Evolutionary conservation across 2,888 invertebrate genomes (phyloP), one percentile per base, ranked within the genome.

Genomic region (Allolobophora icterica): DNA sequence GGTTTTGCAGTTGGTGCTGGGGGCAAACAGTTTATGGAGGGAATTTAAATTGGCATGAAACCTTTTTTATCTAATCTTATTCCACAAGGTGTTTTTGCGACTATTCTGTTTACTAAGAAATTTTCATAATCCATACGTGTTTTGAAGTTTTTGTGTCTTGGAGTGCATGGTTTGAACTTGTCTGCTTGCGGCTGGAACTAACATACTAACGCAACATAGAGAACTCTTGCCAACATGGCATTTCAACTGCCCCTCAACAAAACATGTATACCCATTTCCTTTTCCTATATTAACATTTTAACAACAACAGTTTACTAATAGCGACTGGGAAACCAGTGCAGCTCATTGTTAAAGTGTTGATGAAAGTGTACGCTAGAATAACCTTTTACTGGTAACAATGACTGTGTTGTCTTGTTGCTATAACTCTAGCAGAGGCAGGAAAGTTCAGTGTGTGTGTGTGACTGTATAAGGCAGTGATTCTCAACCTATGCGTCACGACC

Each of bases 51-150:
- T n/a, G 13, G 71, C 71, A n/a, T 71, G 71, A 71, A 58, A 71
- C 8, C 30, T n/a, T 30, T 71, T 71, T 71, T 24, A n/a, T 71
- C 71, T 71, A 71, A 71, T 71, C 17, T 58, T 58, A 30, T n/a
- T n/a, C 71, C 52, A 52, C 6, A 6, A 71, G 71, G 71, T 71
- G 71, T 71, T 71, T 71, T n/a, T 71, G 30, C n/a, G 71, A 71
- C 71, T 71, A n/a, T 13, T 71, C 13, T 30, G 71, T 71, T 71
- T n/a, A n/a, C 17, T 30, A 71, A 71, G 71, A 71, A 71, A 71
- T 71, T 71, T 71, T 71, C 30, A 71, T 71, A 71, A n/a, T 71
- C 71, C 52, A 52, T 52, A n/a, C 71, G n/a, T 71, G 71, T n/a
- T 71, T 71, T 71, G 3, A 71, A 71, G 24, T n/a, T 71, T 71